These are phyloP conservation scores for Hippolais icterina DNA, from an alignment of 2,113 vertebrate species.

Conservation along the genomic window DNA sequence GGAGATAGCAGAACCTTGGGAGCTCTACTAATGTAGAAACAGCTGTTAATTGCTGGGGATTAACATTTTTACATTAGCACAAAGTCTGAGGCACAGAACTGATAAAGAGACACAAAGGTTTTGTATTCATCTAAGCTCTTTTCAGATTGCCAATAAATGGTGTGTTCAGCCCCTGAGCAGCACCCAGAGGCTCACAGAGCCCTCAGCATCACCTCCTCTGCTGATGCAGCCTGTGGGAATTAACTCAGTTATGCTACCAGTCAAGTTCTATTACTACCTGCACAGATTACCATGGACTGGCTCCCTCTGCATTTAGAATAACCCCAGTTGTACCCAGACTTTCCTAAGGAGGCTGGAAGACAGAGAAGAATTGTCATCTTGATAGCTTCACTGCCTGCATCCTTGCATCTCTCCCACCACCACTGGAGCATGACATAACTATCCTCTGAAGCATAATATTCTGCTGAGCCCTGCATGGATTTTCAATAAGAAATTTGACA, in stretches of 20 bases:
- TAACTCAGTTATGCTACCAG: not conserved
- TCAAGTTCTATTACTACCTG: not conserved
- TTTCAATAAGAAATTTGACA: slow-evolving; percentile 17
- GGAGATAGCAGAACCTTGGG: slow-evolving; percentile 36
- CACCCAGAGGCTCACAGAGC: not conserved
- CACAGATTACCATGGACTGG: not conserved
- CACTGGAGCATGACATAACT: not conserved
- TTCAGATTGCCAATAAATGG: not conserved
- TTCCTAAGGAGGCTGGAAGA: not conserved
- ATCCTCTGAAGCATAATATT: not conserved
- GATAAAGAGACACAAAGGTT: slow-evolving; percentile 41
- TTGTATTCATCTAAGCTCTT: not conserved
- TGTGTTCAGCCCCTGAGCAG: rapidly evolving
- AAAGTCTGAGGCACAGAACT: slow-evolving; percentile 36
- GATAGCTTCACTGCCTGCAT: not conserved
- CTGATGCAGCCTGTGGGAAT: not conserved
- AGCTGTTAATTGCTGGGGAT: slow-evolving; percentile 62
- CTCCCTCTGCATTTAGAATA: not conserved
- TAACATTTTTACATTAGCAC: slow-evolving; percentile 63
- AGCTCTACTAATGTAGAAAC: slow-evolving; percentile 34
- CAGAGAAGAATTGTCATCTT: not conserved
- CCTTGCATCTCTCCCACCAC: not conserved
- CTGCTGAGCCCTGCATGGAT: not conserved
- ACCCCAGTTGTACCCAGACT: not conserved
- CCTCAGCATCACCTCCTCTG: not conserved